Evolutionary conservation across 2,888 invertebrate species (phyloP).

Genomic region (Brachycybe producta): DNA sequence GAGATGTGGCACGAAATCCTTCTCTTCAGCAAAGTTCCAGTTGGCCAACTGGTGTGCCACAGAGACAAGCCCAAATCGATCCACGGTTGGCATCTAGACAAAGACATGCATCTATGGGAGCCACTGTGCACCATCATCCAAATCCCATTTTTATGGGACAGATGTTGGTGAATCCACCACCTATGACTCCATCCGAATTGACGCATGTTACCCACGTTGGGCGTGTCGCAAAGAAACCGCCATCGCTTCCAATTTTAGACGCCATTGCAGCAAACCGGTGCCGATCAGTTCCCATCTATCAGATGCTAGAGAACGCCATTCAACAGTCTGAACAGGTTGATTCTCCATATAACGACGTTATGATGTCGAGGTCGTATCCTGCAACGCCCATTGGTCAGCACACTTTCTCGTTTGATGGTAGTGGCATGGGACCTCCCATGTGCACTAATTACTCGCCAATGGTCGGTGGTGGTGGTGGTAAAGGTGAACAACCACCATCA

Average conservation of each 20-base stretch:
- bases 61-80: constrained; percentile 1
- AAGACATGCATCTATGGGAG: constrained; percentile 17
- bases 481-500: background rate
- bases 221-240: background rate
- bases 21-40: background rate
- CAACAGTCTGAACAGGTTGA: background rate
- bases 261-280: constrained; percentile 42
- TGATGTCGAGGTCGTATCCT: constrained; percentile 7
- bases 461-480: constrained; percentile 5
- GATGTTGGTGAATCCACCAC: too few relatives aligned
- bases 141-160: background rate
- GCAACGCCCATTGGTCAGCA: constrained; percentile 4
- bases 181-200: background rate
- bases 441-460: background rate
- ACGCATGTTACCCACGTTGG: background rate
- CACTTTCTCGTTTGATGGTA: background rate
- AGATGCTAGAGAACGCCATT: constrained; percentile 35
- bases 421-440: background rate
- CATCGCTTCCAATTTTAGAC: constrained; percentile 37
- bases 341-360: background rate
- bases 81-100: constrained; percentile 14
- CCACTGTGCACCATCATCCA: constrained; percentile 5
- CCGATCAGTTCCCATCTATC: constrained; percentile 63
- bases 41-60: background rate
- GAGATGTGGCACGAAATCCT: background rate